Base-by-base conservation (phyloP, 2,888 invertebrate genomes). In the Mimas tiliae region DNA sequence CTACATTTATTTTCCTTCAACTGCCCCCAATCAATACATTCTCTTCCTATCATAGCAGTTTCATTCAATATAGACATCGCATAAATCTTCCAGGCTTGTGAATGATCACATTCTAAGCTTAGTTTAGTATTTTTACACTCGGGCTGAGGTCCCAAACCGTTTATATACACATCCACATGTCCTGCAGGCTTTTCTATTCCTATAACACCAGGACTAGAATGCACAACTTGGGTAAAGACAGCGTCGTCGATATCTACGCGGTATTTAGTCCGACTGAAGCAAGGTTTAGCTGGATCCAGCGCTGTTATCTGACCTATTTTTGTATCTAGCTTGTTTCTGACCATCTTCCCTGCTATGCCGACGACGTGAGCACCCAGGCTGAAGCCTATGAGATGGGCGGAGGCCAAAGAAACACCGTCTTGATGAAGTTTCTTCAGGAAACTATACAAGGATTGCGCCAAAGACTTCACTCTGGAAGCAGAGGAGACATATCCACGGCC, bases 331-430 rank as follows among this genome's bases (percentile, higher is more conserved):
- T 81, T 77, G 12, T 65, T 80, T 65, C 82, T 81, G 4, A 89
- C 85, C 38, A 90, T 65, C 62, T 85, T 88, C 0, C 91, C 92
- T 0, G 91, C 82, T 65, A 87, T 76, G 0, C 95, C 95, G 0
- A 95, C 95, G 0, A 95, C 95, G 77, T 95, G 95, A 0, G 95
- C 95, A 2, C 95, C 95, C 16, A 95, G 81, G 70, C 95, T 95
- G 85, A 95, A 95, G 7, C 95, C 95, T 66, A 95, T 92, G 21
- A 95, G 76, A 74, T 95, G 95, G 27, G 95, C 87, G 12, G 91
- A 89, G 0, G 91, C 81, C 0, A 94, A 75, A 0, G 90, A 86
- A 12, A 90, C 83, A 0, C 94, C 88, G 16, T 76, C 73, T 1
- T 73, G 70, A 67, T 81, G 71, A 0, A 90, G 67, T 9, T 80